phyloP scores from a whole-genome alignment of 2,888 invertebrate species.

The Rhagium mordax region DNA sequence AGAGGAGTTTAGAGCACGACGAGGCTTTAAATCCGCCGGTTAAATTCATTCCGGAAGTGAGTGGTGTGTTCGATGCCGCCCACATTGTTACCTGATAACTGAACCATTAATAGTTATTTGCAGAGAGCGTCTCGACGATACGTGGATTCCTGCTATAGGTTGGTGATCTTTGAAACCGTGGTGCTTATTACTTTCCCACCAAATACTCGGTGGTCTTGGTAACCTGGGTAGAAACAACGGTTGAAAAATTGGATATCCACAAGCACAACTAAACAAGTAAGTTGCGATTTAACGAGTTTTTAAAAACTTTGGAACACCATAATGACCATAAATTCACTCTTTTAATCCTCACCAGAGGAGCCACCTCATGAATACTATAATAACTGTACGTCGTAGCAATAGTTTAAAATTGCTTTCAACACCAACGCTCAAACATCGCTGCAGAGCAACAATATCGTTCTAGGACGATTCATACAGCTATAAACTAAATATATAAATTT shows the following conservation, averaged over 20 bases:
- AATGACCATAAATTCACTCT: too few relatives aligned
- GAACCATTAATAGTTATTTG: neutral
- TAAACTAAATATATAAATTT: neutral
- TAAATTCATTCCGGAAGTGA: slow-evolving; percentile 26
- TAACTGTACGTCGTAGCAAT: neutral
- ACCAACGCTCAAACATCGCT: neutral
- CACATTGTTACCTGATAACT: neutral
- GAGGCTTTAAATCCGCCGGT: slow-evolving; percentile 1
- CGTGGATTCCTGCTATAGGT: neutral
- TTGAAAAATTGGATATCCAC: too few relatives aligned
- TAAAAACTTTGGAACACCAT: too few relatives aligned
- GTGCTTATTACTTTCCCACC: too few relatives aligned
- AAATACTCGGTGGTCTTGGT: too few relatives aligned
- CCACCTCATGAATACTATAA: too few relatives aligned
- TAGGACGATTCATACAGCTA: neutral
- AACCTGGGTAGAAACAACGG: too few relatives aligned
- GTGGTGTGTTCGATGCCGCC: neutral
- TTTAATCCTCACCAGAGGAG: too few relatives aligned
- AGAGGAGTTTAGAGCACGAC: slow-evolving; percentile 16
- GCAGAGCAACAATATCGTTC: neutral
- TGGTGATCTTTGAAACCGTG: neutral
- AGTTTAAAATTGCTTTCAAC: neutral
- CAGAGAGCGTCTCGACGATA: neutral
- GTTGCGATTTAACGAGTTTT: too few relatives aligned
- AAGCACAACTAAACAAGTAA: too few relatives aligned